Conservation (phyloP, 2,113 vertebrate genomes). For the Cynocephalus volans region DNA sequence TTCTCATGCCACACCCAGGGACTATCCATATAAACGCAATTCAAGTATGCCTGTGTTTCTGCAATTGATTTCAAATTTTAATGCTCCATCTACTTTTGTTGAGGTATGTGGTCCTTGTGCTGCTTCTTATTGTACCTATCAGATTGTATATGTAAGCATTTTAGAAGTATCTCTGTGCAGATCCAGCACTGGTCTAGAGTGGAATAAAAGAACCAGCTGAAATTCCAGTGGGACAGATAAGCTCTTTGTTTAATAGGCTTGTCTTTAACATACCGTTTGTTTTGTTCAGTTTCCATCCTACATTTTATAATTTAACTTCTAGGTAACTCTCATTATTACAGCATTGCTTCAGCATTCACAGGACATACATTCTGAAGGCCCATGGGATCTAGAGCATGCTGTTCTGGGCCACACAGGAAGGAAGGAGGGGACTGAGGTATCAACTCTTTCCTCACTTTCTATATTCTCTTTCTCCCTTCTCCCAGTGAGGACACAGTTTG, state of each 20-base stretch:
- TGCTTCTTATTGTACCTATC: not conserved
- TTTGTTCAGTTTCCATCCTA: not conserved
- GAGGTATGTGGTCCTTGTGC: not conserved
- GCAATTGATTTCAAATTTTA: not conserved
- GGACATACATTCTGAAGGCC: not conserved
- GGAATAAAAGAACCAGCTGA: not conserved
- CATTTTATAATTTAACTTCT: constrained; percentile 30
- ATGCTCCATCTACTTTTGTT: not conserved
- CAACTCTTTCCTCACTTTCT: not conserved
- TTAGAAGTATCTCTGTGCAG: not conserved
- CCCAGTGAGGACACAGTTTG: not conserved
- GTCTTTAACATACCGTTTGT: not conserved
- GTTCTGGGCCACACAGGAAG: not conserved
- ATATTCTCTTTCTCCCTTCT: not conserved
- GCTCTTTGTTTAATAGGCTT: not conserved
- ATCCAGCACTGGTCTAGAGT: not conserved
- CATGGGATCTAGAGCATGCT: not conserved
- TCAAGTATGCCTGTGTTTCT: not conserved
- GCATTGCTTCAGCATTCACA: not conserved
- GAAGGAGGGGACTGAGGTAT: not conserved
- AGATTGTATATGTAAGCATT: not conserved
- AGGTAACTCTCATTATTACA: not conserved
- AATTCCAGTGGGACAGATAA: not conserved
- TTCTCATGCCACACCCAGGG: not conserved
- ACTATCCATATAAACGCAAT: not conserved